Evolutionary conservation across 2,113 vertebrate species (phyloP), one percentile per base, ranked within the genome.

Genomic region (Chamaea fasciata): DNA sequence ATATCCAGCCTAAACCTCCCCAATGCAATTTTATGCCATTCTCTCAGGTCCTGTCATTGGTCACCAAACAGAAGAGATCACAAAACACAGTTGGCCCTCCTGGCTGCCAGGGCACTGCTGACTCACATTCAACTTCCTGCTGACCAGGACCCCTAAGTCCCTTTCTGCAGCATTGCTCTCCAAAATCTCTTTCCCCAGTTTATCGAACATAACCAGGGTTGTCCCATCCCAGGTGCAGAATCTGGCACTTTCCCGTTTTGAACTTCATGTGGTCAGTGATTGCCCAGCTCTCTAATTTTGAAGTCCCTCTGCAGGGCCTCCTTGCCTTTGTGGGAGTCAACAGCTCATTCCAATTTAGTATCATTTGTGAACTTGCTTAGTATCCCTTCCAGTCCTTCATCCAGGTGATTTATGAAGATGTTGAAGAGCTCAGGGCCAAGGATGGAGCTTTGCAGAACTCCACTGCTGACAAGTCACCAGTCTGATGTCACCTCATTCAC

Each of bases 71-170:
- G 37, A 33, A 70, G 16, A 26, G 4, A 14, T 21, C 41, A 41
- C 1, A 1, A 35, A 15, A 78, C 10, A 13, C 0, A 1, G 2
- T 10, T 63, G 30, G 24, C 30, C 47, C 13, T 35, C 11, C 41
- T 20, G 13, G 30, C 17, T 69, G 6, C 13, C 13, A 19, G 18
- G 11, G 22, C 39, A 39, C 23, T 53, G 15, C 39, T 47, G 11
- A 30, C 3, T 47, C 19, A 52, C 1, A 14, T 65, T 50, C 33
- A 59, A 1, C 11, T 37, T 44, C 12, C 27, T 1, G 0, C 8
- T 50, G 14, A 44, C 12, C 50, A 44, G 52, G 8, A 89, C 6
- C 4, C 15, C 8, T 4, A 57, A 6, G 23, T 10, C 26, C 10
- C 24, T 49, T 65, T 26, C 60, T 41, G 13, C 6, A 15, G 9